Evolutionary conservation across 1,140 invertebrate species (phyloP), one percentile per base, ranked within the genome.

Genomic region (Eueides isabella): DNA sequence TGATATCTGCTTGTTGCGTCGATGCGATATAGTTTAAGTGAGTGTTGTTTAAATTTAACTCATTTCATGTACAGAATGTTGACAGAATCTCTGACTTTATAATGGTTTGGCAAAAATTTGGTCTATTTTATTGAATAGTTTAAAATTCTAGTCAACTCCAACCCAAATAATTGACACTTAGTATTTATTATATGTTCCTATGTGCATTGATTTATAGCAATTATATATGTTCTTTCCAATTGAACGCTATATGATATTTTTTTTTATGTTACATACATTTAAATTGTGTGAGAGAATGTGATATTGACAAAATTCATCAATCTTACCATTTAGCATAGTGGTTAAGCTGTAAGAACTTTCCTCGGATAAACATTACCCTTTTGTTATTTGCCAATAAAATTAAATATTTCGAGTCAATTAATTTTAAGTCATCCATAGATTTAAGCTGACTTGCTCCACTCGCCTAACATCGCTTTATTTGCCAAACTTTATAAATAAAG

Each of bases 341-440:
- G 74, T 71, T 89, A 90, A 86, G 86, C 81, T 85, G 62, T 78
- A 77, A 73, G 77, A 80, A 31, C 68, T 79, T 78, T 82, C 71
- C 79, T 80, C 61, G n/a, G 65, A 73, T 41, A 55, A 72, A 66
- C 67, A 26, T 63, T 38, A 38, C 63, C 77, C 64, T 89, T 84
- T 83, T 74, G 71, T 88, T 85, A 74, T 85, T 83, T 85, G 83
- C 85, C 86, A 85, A 88, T 83, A 83, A 77, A 76, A 85, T 80
- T 80, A 77, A 85, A 85, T 71, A 74, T 85, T 89, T 86, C 85
- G 75, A 90, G 91, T 92, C 89, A 92, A 92, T 92, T 92, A 92
- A 85, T 89, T 92, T 92, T 90, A 91, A 92, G 91, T 92, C 89
- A 92, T 91, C 85, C 87, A 87, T 92, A 91, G 84, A 66, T 30